phyloP scores from a whole-genome alignment of 2,113 vertebrate species.

The Damaliscus lunatus region DNA sequence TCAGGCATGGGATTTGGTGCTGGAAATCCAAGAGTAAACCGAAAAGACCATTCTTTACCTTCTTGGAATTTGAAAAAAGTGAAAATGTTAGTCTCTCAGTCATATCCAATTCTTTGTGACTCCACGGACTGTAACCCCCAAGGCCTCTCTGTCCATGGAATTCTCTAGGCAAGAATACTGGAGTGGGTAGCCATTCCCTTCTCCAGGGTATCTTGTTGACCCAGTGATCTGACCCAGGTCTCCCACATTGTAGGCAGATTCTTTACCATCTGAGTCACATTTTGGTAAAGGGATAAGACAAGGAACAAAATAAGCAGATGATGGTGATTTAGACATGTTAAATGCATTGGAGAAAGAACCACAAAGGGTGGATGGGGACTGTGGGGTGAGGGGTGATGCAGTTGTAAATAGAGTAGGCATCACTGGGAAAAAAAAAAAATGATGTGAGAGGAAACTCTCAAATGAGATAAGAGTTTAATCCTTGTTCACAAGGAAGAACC shows the following conservation, averaged over 20 bases:
- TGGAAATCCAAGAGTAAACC: background rate
- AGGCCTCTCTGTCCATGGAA: background rate
- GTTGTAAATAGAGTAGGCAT: background rate
- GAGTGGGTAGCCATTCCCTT: background rate
- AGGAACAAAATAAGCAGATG: background rate
- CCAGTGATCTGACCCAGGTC: background rate
- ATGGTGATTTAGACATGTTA: background rate
- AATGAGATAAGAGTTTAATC: background rate
- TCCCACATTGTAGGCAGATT: background rate
- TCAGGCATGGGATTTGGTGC: background rate
- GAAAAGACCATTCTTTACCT: background rate
- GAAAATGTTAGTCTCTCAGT: background rate
- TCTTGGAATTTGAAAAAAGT: background rate
- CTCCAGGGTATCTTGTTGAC: background rate
- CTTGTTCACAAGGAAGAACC: background rate
- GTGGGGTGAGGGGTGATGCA: rapidly evolving
- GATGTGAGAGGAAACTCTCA: background rate
- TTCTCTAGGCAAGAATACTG: background rate
- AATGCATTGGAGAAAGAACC: background rate
- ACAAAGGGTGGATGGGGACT: background rate
- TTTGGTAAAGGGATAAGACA: background rate
- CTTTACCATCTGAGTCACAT: background rate
- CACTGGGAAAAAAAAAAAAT: background rate
- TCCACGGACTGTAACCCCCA: background rate
- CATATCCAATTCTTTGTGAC: background rate